Evolutionary conservation across 2,113 vertebrate genomes (phyloP), one percentile per base, ranked within the genome.

Genomic region (Tachysurus vachellii): DNA sequence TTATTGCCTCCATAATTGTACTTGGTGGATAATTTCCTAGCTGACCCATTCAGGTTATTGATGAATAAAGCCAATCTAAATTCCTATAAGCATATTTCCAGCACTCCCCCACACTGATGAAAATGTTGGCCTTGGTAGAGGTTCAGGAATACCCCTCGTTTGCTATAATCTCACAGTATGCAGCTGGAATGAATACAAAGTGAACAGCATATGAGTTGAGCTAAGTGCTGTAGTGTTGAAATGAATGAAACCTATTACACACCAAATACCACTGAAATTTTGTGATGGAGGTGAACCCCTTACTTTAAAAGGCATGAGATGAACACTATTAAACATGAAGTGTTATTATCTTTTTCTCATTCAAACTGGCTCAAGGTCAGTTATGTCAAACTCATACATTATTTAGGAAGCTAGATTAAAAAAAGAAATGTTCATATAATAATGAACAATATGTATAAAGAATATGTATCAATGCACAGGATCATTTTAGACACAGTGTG

Each of bases 1-100:
- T 90, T 90, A 90, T 90, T 77, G 80, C 66, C 83, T 84, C 82
- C 81, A 84, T 90, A 90, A 90, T 90, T 88, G 87, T 82, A 84
- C 84, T 82, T 85, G 76, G 84, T 86, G 89, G 76, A 88, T 88
- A 86, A 90, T 88, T 86, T 90, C 87, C 85, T 85, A 73, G 77
- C 85, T 88, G 84, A 88, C 82, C 87, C 86, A 82, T 77, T 77
- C 85, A 84, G 50, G 36, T 84, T 88, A 88, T 86, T 87, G 85
- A 90, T 90, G 87, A 87, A 88, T 83, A 85, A 77, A 84, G 87
- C 36, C 73, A 77, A 85, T 85, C 87, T 82, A 82, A 86, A 86
- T 88, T 79, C 44, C 76, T 82, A 88, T 88, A 90, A 88, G 81
- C 85, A 87, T 79, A 88, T 86, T 85, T 80, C 85, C 73, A 61